phyloP scores from a whole-genome alignment of 2,888 invertebrate species.

The Globia sparganii region DNA sequence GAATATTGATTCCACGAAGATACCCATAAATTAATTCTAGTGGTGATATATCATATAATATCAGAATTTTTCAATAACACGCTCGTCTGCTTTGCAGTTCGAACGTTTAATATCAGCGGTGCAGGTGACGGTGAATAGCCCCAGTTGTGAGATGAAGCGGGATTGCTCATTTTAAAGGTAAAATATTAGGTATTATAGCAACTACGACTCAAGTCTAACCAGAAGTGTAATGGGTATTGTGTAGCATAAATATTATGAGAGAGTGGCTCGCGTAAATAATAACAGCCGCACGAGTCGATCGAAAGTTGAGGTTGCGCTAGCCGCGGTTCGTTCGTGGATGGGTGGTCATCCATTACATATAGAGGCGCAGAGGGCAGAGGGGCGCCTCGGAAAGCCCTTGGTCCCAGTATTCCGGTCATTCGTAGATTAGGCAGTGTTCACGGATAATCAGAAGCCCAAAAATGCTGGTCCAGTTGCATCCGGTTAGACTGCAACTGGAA shows the following conservation, averaged over 20 bases:
- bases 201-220: not conserved
- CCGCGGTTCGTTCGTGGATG: not conserved
- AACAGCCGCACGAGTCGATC: not conserved
- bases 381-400: too few relatives aligned
- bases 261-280: not conserved
- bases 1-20: not conserved
- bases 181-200: not conserved
- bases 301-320: not conserved
- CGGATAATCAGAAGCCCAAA: not conserved
- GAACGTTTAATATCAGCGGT: constrained; percentile 76
- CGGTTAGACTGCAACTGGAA: not conserved
- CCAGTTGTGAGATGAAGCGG: constrained; percentile 51
- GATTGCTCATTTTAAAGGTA: not conserved
- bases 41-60: constrained; percentile 67
- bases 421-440: not conserved
- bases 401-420: too few relatives aligned
- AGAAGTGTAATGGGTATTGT: not conserved
- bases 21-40: constrained; percentile 29
- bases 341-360: not conserved
- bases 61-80: constrained; percentile 72
- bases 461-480: not conserved
- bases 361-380: too few relatives aligned
- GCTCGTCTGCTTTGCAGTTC: constrained; percentile 67
- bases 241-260: too few relatives aligned
- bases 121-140: constrained; percentile 68